Conservation (phyloP, 2,888 invertebrate genomes). For the Andrena chrysosceles region DNA sequence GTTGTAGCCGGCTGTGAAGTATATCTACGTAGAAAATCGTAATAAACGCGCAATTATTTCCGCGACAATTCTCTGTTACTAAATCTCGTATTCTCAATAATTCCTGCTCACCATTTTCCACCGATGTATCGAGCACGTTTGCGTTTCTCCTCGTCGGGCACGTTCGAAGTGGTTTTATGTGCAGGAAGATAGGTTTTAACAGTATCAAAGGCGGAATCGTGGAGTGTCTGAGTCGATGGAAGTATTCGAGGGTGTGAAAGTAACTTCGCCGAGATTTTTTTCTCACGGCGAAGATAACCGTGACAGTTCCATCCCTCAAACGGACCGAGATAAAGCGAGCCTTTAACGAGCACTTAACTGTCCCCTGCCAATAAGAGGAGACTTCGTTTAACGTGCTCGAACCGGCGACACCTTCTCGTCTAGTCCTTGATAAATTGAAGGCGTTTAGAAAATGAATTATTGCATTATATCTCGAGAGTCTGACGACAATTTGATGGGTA, state of each 20-base stretch:
- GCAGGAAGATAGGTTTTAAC: neutral
- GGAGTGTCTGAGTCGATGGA: conserved; percentile 41
- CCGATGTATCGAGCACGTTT: neutral
- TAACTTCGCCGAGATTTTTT: conserved; percentile 51
- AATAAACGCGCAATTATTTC: conserved; percentile 27
- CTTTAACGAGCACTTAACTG: conserved; percentile 76
- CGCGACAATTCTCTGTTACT: too few relatives aligned
- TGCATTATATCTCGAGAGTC: conserved; percentile 12
- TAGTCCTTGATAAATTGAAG: conserved; percentile 27
- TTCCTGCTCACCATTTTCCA: neutral
- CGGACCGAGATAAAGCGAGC: conserved; percentile 69
- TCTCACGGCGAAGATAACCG: conserved; percentile 65
- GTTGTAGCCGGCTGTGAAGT: conserved; percentile 1
- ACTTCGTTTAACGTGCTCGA: conserved; percentile 37
- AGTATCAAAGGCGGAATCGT: neutral
- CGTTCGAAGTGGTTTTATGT: neutral
- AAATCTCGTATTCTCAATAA: too few relatives aligned
- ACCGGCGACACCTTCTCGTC: conserved; percentile 9
- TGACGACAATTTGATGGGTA: neutral
- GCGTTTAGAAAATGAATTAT: conserved; percentile 33
- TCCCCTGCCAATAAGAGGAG: conserved; percentile 65
- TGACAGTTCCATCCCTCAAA: conserved; percentile 67
- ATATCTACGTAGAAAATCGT: conserved; percentile 18
- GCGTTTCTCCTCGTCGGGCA: neutral
- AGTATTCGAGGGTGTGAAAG: conserved; percentile 51